Percentiles rank a stretch among this genome's conserved stretches.
These are phyloP conservation scores for Cephus cinctus DNA, from an alignment of 1,140 invertebrate species.

Conservation along the genomic window DNA sequence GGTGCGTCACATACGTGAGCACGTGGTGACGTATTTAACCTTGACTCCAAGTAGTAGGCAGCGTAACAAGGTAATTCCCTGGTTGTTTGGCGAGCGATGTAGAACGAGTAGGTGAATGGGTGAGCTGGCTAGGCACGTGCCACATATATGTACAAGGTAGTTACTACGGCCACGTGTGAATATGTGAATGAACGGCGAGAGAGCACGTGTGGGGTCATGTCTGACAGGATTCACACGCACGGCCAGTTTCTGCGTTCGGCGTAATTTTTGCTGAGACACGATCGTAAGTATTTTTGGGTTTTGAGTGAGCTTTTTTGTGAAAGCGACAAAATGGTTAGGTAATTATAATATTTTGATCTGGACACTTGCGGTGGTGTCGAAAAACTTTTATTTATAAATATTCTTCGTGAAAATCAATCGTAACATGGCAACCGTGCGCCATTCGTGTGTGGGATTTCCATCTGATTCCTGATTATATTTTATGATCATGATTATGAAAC, in stretches of 20 bases:
- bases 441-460: no score
- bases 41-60: conserved; percentile 13
- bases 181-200: conserved; percentile 24
- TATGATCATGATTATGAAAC: no score
- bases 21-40: conserved; percentile 6
- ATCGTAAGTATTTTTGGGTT: no score
- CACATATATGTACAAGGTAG: conserved; percentile 18
- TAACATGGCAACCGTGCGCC: no score
- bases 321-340: neutral
- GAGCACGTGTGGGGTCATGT: no score
- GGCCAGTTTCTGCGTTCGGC: no score
- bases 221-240: no score
- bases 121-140: conserved; percentile 38
- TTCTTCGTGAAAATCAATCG: neutral
- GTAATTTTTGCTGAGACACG: no score
- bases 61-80: conserved; percentile 21
- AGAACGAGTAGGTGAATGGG: conserved; percentile 18
- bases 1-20: conserved; percentile 2
- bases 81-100: conserved; percentile 15
- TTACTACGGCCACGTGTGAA: conserved; percentile 27
- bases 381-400: neutral
- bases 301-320: no score
- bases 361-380: neutral
- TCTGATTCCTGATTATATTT: no score
- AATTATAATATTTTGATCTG: neutral